Percentiles rank a stretch among this genome's conserved stretches.
phyloP scores from a whole-genome alignment of 2,888 invertebrate species.

The Melinaea menophilus region DNA sequence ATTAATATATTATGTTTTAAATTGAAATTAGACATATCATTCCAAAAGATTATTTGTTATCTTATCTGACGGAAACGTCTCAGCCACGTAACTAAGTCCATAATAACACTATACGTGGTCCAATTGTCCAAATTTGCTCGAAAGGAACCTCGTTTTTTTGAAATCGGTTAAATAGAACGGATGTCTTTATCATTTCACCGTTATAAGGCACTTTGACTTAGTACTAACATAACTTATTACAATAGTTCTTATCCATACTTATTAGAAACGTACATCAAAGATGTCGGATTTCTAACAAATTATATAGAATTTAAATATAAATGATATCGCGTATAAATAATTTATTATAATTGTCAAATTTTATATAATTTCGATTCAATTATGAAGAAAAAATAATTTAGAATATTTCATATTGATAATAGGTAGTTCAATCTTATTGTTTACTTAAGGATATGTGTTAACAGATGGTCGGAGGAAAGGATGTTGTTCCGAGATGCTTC shows the following conservation, averaged over 20 bases:
- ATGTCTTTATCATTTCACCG: constrained; percentile 49
- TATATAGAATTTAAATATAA: too few relatives aligned
- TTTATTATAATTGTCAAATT: too few relatives aligned
- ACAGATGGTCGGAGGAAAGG: constrained; percentile 61
- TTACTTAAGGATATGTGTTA: constrained; percentile 43
- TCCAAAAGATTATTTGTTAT: constrained; percentile 11
- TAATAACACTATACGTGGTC: constrained; percentile 40
- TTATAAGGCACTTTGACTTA: background rate
- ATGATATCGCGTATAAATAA: too few relatives aligned
- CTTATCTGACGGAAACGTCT: constrained; percentile 32
- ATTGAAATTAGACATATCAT: background rate
- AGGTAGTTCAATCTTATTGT: constrained; percentile 12
- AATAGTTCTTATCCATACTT: too few relatives aligned
- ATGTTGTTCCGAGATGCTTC: constrained; percentile 52
- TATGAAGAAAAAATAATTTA: too few relatives aligned
- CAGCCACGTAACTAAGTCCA: constrained; percentile 7
- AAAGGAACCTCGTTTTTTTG: too few relatives aligned
- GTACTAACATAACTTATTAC: too few relatives aligned
- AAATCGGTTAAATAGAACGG: constrained; percentile 47
- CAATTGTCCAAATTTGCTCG: constrained; percentile 49
- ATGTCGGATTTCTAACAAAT: too few relatives aligned
- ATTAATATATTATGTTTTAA: too few relatives aligned
- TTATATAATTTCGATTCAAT: too few relatives aligned
- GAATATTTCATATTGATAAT: background rate
- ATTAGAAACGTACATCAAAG: background rate